These are phyloP conservation scores for Rhipidura dahli DNA, from an alignment of 2,113 vertebrate genomes.

Conservation along the genomic window DNA sequence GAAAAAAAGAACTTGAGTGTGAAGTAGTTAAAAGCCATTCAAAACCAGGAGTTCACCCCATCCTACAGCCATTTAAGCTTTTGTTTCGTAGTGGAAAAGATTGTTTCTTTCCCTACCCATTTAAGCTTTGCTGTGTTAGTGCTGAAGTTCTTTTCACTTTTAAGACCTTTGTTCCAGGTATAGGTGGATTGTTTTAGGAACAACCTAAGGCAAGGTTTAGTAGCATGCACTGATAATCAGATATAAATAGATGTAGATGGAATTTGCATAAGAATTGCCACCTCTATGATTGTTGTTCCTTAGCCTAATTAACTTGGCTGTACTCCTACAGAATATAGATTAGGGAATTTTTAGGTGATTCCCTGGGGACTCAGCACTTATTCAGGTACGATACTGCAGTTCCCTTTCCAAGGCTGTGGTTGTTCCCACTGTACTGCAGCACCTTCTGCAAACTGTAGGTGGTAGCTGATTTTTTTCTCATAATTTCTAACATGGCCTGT, in stretches of 20 bases:
- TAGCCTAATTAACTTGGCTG: background rate
- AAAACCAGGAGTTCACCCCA: background rate
- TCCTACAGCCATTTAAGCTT: background rate
- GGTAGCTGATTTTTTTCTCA: background rate
- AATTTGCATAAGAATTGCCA: background rate
- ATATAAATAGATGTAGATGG: background rate
- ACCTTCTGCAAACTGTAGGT: background rate
- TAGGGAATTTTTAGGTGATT: background rate
- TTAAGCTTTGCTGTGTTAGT: background rate
- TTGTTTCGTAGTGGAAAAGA: background rate
- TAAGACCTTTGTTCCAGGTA: background rate
- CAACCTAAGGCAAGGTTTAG: background rate
- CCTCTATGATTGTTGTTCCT: fast-evolving
- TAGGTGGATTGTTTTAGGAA: background rate
- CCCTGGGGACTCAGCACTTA: background rate
- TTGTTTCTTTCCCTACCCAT: background rate
- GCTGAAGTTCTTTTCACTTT: background rate
- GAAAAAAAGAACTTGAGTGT: background rate
- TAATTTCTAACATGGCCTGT: background rate
- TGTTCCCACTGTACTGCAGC: background rate
- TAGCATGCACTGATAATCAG: background rate
- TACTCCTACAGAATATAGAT: background rate
- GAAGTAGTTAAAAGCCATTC: background rate
- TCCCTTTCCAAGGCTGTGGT: background rate
- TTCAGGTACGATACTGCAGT: background rate